Conservation (phyloP, 2,888 invertebrate species). For the Tupiocoris notatus region DNA sequence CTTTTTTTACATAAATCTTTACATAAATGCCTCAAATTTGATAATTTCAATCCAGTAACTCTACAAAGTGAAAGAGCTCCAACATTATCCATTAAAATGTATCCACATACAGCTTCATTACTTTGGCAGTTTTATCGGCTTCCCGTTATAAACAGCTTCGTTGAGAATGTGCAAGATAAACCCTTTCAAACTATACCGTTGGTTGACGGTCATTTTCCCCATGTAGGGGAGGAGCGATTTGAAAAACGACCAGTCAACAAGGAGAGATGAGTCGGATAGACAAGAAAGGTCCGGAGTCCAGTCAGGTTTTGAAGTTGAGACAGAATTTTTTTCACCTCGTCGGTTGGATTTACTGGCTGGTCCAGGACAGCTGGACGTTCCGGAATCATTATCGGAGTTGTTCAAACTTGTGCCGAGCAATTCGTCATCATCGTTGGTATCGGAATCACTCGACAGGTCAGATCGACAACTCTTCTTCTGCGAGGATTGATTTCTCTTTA, state of each 20-base stretch:
- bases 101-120: background rate
- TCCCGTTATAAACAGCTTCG: slow-evolving; percentile 1
- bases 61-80: too few species aligned
- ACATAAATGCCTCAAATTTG: too few species aligned
- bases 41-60: too few species aligned
- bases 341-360: slow-evolving; percentile 25
- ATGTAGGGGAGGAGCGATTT: slow-evolving; percentile 25
- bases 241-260: slow-evolving; percentile 33
- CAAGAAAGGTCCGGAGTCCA: background rate
- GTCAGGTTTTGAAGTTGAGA: background rate
- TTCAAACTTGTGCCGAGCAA: background rate
- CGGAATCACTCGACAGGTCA: background rate
- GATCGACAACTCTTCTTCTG: too few species aligned
- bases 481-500: slow-evolving; percentile 7
- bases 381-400: background rate
- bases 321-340: too few species aligned
- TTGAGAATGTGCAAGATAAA: slow-evolving; percentile 21
- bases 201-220: background rate
- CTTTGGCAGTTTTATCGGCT: slow-evolving; percentile 9
- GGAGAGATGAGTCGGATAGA: background rate
- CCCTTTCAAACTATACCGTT: slow-evolving; percentile 3
- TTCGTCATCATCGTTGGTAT: background rate
- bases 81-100: slow-evolving; percentile 11
- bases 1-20: too few species aligned
- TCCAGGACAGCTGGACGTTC: background rate